phyloP scores from a whole-genome alignment of 1,140 invertebrate species.

The Alviniconcha marisindica region DNA sequence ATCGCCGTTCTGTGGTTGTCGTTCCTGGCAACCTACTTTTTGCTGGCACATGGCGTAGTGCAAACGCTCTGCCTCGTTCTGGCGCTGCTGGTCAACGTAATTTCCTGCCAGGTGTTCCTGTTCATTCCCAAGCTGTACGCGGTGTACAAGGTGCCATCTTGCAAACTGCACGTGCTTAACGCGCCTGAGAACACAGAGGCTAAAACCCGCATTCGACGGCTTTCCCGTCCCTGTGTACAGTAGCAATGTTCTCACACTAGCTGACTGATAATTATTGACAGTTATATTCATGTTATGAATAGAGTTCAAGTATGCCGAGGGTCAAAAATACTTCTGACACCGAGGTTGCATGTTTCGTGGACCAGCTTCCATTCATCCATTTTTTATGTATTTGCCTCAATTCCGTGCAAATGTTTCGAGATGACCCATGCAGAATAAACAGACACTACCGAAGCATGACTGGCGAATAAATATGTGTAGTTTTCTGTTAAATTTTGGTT shows the following conservation, averaged over 20 bases:
- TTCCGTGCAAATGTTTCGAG: too few species aligned
- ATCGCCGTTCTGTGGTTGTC: constrained; percentile 65
- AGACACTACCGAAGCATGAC: too few species aligned
- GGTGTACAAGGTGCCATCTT: constrained; percentile 73
- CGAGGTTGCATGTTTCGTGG: too few species aligned
- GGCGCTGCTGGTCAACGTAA: constrained; percentile 58
- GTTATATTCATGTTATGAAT: too few species aligned
- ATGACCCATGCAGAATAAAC: too few species aligned
- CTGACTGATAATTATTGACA: background rate
- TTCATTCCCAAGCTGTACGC: constrained; percentile 73
- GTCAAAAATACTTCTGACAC: background rate
- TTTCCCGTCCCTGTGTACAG: background rate
- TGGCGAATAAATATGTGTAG: too few species aligned
- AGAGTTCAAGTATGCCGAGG: background rate
- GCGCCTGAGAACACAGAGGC: background rate
- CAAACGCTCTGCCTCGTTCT: constrained; percentile 51
- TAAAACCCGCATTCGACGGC: background rate
- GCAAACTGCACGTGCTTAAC: constrained; percentile 7
- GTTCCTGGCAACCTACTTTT: constrained; percentile 64
- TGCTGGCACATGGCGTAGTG: constrained; percentile 47
- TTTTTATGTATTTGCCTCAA: too few species aligned
- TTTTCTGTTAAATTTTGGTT: too few species aligned
- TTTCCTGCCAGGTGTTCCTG: constrained; percentile 54
- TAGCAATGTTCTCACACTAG: background rate
- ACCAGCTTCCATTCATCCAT: too few species aligned